Conservation (phyloP, 2,113 vertebrate species). For the Bothrops jararaca region DNA sequence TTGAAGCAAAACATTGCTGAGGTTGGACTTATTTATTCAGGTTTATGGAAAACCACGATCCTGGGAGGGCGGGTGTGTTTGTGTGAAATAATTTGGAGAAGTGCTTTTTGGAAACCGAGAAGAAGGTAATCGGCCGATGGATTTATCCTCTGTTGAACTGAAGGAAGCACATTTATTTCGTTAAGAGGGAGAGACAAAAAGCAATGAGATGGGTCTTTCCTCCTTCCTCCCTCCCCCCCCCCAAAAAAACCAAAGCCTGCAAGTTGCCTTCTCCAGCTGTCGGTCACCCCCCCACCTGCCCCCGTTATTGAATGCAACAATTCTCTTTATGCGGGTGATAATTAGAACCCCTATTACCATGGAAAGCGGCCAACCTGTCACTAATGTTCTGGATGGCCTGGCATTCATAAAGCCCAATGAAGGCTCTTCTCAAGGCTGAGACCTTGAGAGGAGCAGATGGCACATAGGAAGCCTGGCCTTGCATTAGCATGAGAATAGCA, state of each 20-base stretch:
- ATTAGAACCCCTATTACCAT: conserved; percentile 49
- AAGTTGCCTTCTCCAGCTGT: conserved; percentile 42
- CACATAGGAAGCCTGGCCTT: conserved; percentile 53
- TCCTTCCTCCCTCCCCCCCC: background rate
- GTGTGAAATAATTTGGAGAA: background rate
- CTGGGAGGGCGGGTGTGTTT: background rate
- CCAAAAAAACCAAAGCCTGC: conserved; percentile 31
- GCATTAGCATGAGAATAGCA: conserved; percentile 65
- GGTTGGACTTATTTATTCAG: conserved; percentile 37
- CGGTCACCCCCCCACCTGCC: conserved; percentile 39
- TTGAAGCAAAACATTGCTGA: conserved; percentile 16
- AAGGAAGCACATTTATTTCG: conserved; percentile 29
- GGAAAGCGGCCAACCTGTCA: conserved; percentile 32
- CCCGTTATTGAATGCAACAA: conserved; percentile 60
- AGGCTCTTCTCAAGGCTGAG: conserved; percentile 50
- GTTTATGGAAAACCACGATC: background rate
- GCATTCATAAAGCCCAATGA: conserved; percentile 63
- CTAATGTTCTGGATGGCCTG: conserved; percentile 63
- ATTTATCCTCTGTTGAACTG: conserved; percentile 37
- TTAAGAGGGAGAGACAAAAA: background rate
- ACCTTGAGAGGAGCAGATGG: conserved; percentile 69
- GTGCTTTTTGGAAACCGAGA: conserved; percentile 30
- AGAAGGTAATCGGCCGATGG: conserved; percentile 28
- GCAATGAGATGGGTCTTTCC: conserved; percentile 15
- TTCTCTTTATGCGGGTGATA: conserved; percentile 38